phyloP scores from a whole-genome alignment of 2,888 invertebrate species.

The Drosophila quinaria region DNA sequence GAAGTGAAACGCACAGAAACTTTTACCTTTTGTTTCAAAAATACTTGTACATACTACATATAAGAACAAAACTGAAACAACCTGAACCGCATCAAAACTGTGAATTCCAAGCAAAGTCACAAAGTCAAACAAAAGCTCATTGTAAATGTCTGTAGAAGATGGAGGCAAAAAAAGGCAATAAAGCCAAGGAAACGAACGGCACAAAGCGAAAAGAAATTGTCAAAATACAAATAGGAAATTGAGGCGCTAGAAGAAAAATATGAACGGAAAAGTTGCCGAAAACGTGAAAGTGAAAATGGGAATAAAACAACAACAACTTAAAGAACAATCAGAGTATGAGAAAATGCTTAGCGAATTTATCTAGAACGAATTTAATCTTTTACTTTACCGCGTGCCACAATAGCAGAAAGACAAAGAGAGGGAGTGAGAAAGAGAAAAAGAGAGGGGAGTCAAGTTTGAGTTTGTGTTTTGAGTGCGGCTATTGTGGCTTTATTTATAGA shows the following conservation, averaged over 20 bases:
- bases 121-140: slow-evolving; percentile 73
- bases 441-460: slow-evolving; percentile 43
- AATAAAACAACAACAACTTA: slow-evolving; percentile 1
- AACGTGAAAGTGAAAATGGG: slow-evolving; percentile 13
- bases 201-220: slow-evolving; percentile 68
- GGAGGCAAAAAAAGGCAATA: slow-evolving; percentile 58
- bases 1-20: slow-evolving; percentile 34
- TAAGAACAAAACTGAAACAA: slow-evolving; percentile 28
- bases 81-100: slow-evolving; percentile 23
- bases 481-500: slow-evolving; percentile 70
- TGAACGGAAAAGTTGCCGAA: slow-evolving; percentile 47
- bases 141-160: slow-evolving; percentile 38
- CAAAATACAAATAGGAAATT: slow-evolving; percentile 72
- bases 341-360: slow-evolving; percentile 19
- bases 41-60: slow-evolving; percentile 3
- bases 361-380: slow-evolving; percentile 71
- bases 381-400: slow-evolving; percentile 54
- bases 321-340: neutral
- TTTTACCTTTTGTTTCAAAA: slow-evolving; percentile 68
- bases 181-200: slow-evolving; percentile 64
- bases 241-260: slow-evolving; percentile 59
- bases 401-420: neutral
- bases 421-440: neutral
- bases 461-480: slow-evolving; percentile 42
- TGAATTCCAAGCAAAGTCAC: slow-evolving; percentile 47